Base-by-base conservation (phyloP, 2,113 vertebrate species). In the Mus spicilegus region DNA sequence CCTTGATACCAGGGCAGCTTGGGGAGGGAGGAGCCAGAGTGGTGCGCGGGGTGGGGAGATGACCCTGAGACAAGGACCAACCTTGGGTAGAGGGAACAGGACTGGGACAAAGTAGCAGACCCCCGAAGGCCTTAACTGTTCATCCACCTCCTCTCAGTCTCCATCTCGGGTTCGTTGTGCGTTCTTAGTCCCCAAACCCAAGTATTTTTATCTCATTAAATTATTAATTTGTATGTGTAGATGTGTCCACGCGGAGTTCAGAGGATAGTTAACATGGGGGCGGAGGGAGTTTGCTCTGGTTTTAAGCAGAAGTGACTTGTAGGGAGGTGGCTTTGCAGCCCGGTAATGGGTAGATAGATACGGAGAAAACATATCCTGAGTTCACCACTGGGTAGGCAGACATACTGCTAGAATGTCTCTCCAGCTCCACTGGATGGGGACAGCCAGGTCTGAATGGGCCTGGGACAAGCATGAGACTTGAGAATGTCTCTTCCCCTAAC, bases 341-440 rank as follows among this genome's bases (percentile, higher is more conserved):
- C 20, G 3, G 22, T 3, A 22, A n/a, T 30, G 78, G 22, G 3
- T 72, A 20, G 17, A 13, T 2, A 20, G 24, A 61, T 80, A 17
- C 0, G 39, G 73, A 42, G 73, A 14, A 95, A 93, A 39, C 3
- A 7, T 36, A 30, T 33, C 22, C 22, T 2, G 36, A 85, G n/a
- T 11, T 89, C 61, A 36, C 30, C 51, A 0, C 36, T 24, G 4
- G 0, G 10, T 22, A 72, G 39, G 3, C 5, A 4, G 51, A 7
- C 77, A 75, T 1, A 8, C 4, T 5, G 20, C n/a, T 12, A 1
- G 13, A 58, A 0, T 63, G 49, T 49, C 3, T 42, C 39, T 19
- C n/a, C 30, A 39, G 7, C 12, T 33, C 75, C 61, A 26, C 33
- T 46, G 4, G 2, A 24, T 19, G 8, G 5, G 36, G 33, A 33